Conservation (phyloP, 2,113 vertebrate species). For the Nothoprocta perdicaria region DNA sequence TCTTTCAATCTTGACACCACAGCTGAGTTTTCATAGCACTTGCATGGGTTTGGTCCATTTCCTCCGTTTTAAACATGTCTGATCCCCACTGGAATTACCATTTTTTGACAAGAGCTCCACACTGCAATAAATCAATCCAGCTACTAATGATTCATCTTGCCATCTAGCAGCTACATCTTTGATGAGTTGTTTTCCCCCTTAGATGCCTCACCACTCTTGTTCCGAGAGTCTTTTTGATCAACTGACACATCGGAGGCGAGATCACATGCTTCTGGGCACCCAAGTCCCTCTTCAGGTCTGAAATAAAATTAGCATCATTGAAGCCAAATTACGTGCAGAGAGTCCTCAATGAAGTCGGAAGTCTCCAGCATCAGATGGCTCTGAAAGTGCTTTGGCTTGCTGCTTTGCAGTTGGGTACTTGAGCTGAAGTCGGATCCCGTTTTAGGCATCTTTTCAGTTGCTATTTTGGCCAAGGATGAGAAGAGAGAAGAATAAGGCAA, state of each 20-base stretch:
- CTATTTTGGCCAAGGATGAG: neutral
- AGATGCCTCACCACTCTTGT: neutral
- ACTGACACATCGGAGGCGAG: neutral
- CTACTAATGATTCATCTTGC: neutral
- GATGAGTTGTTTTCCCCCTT: neutral
- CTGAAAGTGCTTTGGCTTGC: neutral
- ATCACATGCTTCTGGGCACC: neutral
- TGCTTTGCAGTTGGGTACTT: neutral
- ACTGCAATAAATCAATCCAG: neutral
- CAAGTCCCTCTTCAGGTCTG: neutral
- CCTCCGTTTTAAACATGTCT: neutral
- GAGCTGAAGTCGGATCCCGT: neutral
- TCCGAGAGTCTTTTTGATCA: neutral
- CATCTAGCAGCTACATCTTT: neutral
- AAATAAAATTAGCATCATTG: neutral
- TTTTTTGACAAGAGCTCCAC: neutral
- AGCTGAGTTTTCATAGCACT: neutral
- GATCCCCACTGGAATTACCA: neutral
- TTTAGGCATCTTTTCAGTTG: neutral
- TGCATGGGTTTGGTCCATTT: fast-evolving
- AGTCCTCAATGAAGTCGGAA: neutral
- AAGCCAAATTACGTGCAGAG: neutral
- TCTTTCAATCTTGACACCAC: neutral
- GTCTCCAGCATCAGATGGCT: neutral
- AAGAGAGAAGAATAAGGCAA: neutral